These are phyloP conservation scores for Tapirus terrestris DNA, from an alignment of 2,113 vertebrate species.

Conservation along the genomic window DNA sequence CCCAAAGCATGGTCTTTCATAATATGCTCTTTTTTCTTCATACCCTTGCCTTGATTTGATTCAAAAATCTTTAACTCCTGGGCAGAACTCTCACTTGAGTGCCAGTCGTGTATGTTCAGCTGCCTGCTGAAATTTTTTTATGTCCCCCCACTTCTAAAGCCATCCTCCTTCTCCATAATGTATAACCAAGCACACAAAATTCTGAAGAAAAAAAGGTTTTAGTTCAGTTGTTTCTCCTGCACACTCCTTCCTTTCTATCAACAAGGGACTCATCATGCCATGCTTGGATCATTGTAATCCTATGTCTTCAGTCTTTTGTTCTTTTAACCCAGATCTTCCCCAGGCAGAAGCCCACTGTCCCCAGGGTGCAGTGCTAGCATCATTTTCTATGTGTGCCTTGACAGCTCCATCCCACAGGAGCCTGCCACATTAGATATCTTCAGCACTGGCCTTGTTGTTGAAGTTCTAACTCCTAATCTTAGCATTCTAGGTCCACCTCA, in stretches of 20 bases:
- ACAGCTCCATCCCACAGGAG: fast-evolving
- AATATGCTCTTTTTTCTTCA: background rate
- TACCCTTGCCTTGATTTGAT: background rate
- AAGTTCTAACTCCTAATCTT: background rate
- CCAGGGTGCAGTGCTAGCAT: background rate
- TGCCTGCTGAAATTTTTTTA: background rate
- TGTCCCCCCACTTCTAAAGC: background rate
- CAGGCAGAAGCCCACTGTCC: background rate
- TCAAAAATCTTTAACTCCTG: background rate
- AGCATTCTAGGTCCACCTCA: background rate
- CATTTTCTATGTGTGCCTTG: background rate
- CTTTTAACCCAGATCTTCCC: background rate
- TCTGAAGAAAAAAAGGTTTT: fast-evolving
- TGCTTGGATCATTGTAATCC: background rate
- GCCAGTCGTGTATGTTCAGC: background rate
- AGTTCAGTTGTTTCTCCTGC: background rate
- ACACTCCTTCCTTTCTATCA: background rate
- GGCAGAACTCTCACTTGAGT: background rate
- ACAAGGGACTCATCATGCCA: background rate
- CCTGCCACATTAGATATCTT: background rate
- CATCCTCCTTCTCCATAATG: background rate
- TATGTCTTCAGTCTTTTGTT: background rate
- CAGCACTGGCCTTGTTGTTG: background rate
- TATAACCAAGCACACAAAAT: background rate
- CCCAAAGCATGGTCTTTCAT: background rate